Conservation (phyloP, 2,888 invertebrate species). For the Diadromus collaris region DNA sequence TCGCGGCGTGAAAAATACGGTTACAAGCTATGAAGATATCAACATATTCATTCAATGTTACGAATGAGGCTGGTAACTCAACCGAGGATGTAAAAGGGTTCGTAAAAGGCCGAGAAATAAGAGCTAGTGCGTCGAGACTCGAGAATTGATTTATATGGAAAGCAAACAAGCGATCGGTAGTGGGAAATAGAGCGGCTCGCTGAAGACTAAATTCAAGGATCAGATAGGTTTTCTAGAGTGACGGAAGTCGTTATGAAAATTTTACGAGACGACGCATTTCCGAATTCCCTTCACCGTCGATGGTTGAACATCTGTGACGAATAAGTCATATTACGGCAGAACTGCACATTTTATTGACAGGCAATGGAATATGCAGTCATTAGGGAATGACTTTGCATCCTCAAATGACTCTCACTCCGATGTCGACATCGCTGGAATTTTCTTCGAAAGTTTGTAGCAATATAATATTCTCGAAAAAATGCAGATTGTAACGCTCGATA, state of each 20-base stretch:
- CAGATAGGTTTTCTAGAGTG: slow-evolving; percentile 3
- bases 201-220: too few relatives aligned
- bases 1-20: too few relatives aligned
- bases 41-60: too few relatives aligned
- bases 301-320: slow-evolving; percentile 30
- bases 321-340: slow-evolving; percentile 8
- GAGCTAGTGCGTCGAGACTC: too few relatives aligned
- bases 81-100: too few relatives aligned
- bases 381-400: slow-evolving; percentile 60
- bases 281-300: slow-evolving; percentile 34
- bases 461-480: slow-evolving; percentile 48
- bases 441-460: slow-evolving; percentile 26
- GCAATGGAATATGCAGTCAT: slow-evolving; percentile 41
- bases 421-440: slow-evolving; percentile 52
- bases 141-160: too few relatives aligned
- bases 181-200: too few relatives aligned
- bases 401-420: slow-evolving; percentile 51
- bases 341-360: neutral
- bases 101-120: too few relatives aligned
- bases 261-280: neutral
- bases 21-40: too few relatives aligned
- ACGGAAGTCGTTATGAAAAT: slow-evolving; percentile 1
- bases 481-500: slow-evolving; percentile 55
- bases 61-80: too few relatives aligned
- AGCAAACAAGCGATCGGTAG: too few relatives aligned